A percentile compares a stretch with the other conserved stretches of the same genome.
Evolutionary conservation across 2,113 vertebrate genomes (phyloP).

Genomic region (Uria lomvia): DNA sequence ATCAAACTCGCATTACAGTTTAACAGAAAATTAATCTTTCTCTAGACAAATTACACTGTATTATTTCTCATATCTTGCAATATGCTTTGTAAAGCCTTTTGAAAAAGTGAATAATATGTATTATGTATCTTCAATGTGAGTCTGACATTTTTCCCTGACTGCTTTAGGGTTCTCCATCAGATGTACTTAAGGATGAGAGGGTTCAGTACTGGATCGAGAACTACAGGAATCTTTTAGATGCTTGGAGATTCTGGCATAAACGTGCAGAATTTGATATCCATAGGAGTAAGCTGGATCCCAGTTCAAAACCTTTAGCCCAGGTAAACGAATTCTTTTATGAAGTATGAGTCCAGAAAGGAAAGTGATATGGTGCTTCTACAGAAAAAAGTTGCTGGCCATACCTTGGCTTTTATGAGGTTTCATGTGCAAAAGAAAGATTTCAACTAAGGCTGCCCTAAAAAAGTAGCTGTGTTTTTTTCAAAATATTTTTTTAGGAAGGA

Average conservation of each 20-base stretch:
- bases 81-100: neutral
- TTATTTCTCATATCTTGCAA: neutral
- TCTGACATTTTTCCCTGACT: neutral
- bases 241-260: conserved; percentile 99
- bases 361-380: neutral
- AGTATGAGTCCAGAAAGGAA: neutral
- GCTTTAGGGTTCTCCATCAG: conserved; percentile 86
- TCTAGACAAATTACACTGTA: neutral
- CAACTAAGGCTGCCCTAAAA: neutral
- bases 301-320: conserved; percentile 97
- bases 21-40: neutral
- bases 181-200: conserved; percentile 92
- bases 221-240: conserved; percentile 95
- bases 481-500: neutral
- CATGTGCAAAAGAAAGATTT: neutral
- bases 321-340: conserved; percentile 58
- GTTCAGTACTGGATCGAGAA: conserved; percentile 99
- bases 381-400: neutral
- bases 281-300: conserved; percentile 94
- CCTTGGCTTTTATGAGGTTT: neutral
- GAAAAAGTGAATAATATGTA: neutral
- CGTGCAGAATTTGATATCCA: conserved; percentile 98
- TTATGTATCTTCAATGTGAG: neutral
- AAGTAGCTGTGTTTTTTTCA: neutral
- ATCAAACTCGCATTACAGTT: neutral